Percentiles rank a stretch among this genome's conserved stretches.
These are phyloP conservation scores for Monochamus saltuarius DNA, from an alignment of 1,140 invertebrate species.

Conservation along the genomic window DNA sequence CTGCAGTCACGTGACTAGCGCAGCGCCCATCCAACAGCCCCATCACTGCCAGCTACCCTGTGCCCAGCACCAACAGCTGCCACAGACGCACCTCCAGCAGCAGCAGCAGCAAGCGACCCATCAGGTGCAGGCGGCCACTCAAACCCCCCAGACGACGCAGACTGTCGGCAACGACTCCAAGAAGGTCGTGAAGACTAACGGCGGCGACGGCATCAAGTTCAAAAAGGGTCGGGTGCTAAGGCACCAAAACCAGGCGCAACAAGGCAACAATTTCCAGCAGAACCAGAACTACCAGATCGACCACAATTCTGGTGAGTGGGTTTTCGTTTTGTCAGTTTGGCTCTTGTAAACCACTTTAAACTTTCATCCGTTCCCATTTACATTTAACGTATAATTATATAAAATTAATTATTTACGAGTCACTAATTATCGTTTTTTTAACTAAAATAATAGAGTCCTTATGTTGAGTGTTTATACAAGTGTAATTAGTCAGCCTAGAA, in stretches of 20 bases:
- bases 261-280: conserved; percentile 32
- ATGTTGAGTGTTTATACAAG: no score
- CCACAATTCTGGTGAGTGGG: conserved; percentile 42
- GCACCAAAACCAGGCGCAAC: conserved; percentile 37
- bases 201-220: conserved; percentile 51
- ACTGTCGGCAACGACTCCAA: conserved; percentile 42
- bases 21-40: conserved; percentile 28
- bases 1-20: conserved; percentile 30
- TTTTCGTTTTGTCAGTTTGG: neutral
- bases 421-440: no score
- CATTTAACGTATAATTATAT: no score
- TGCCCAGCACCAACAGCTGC: conserved; percentile 42
- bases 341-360: no score
- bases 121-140: conserved; percentile 63
- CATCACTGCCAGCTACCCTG: conserved; percentile 39
- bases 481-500: no score
- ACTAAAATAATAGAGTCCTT: no score
- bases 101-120: conserved; percentile 44
- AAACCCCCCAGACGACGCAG: conserved; percentile 48
- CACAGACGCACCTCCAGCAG: conserved; percentile 32
- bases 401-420: no score
- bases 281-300: conserved; percentile 48
- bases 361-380: no score
- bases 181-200: conserved; percentile 40
- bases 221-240: conserved; percentile 43